Evolutionary conservation across 2,113 vertebrate species (phyloP), one percentile per base, ranked within the genome.

Genomic region (Halichoerus grypus): DNA sequence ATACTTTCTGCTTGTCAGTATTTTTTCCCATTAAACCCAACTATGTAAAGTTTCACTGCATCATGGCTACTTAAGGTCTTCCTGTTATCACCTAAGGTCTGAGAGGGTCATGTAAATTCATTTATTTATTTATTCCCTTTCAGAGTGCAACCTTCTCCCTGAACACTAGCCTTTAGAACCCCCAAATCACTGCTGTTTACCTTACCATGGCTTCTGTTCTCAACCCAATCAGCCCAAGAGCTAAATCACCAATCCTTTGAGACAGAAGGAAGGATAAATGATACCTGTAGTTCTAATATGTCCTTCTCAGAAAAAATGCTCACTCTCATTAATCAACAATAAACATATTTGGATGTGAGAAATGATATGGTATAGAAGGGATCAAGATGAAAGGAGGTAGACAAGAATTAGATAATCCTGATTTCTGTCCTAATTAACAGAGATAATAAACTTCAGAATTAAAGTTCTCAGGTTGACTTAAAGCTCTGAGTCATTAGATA

Each of bases 401-500:
- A 92, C 91, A 57, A 95, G 22, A 85, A 92, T 42, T 36, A 69
- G 36, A 89, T 96, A 91, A 93, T 22, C 0, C 0, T 89, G 33
- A 10, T 28, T 49, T 97, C 97, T 92, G n/a, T 83, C 59, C 33
- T 90, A 95, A 95, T 96, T 96, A 98, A 55, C 57, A 94, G 46
- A 94, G 89, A 96, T 79, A 96, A 95, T 88, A 97, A 93, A 95
- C 21, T 67, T 49, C 69, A 96, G 91, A 97, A 69, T 90, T 87
- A 74, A 98, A 85, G 21, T 28, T 39, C 15, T 86, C 90, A 92
- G 31, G 31, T 95, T 95, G 89, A 49, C n/a, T 94, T 31, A 65
- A 98, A 98, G 36, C 55, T 95, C 72, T 79, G 92, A 96, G 69
- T 74, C 42, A 82, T 87, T 97, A 97, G 96, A 89, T 97, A 95